Conservation (phyloP, 2,797 vertebrate species). For the Spatula clypeata region DNA sequence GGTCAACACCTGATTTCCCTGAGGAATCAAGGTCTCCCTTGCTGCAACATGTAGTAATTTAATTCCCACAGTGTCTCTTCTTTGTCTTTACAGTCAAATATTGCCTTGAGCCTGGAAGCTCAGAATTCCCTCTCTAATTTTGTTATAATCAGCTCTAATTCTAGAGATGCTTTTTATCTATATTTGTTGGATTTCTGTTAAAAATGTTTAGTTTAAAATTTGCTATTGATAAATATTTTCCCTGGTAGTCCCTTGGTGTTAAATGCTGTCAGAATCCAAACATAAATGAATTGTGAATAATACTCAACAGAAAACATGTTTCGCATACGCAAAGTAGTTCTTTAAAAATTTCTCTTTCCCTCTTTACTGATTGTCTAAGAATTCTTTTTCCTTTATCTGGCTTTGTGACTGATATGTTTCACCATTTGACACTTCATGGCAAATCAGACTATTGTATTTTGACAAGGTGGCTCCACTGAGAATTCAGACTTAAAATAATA, state of each 20-base stretch:
- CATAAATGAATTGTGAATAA: neutral
- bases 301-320: neutral
- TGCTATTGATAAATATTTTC: neutral
- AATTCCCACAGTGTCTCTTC: neutral
- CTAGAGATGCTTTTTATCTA: neutral
- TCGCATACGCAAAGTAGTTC: neutral
- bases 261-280: neutral
- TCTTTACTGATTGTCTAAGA: neutral
- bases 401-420: neutral
- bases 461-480: neutral
- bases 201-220: neutral
- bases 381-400: neutral
- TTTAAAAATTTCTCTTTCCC: neutral
- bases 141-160: neutral
- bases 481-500: neutral
- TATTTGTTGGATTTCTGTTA: neutral
- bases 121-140: neutral
- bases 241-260: neutral
- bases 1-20: neutral
- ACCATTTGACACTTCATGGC: neutral
- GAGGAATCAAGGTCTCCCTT: neutral
- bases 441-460: neutral
- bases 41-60: neutral
- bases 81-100: neutral
- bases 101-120: neutral